Conservation (phyloP, 2,888 invertebrate species). For the Yponomeuta sedellus region DNA sequence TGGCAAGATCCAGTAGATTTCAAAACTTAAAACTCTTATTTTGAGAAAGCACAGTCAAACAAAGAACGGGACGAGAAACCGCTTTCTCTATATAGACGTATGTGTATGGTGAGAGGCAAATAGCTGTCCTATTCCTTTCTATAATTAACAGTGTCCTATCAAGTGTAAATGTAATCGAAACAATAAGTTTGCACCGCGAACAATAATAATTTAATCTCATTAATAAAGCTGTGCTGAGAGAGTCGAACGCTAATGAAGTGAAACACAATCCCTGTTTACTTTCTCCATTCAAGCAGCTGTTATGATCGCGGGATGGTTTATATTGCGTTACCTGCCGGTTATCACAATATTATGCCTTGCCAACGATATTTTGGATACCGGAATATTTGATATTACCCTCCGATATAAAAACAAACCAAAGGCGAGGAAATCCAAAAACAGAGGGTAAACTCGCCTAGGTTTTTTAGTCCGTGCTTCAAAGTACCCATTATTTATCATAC, state of each 20-base stretch:
- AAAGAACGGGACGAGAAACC: no score
- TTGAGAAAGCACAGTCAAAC: no score
- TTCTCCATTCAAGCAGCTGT: slow-evolving; percentile 33
- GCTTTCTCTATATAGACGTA: no score
- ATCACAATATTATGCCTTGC: slow-evolving; percentile 40
- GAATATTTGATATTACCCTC: slow-evolving; percentile 35
- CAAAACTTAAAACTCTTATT: neutral
- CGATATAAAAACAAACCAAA: slow-evolving; percentile 36
- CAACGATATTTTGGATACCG: slow-evolving; percentile 30
- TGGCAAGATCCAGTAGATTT: neutral
- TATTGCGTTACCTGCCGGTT: slow-evolving; percentile 29
- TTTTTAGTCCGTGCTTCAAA: neutral
- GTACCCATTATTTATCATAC: slow-evolving; percentile 17
- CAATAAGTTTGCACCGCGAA: neutral
- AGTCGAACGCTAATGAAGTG: slow-evolving; percentile 45
- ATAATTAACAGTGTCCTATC: neutral
- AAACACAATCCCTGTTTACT: slow-evolving; percentile 43
- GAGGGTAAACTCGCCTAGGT: slow-evolving; percentile 20
- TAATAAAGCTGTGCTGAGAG: slow-evolving; percentile 41
- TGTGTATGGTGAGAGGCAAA: no score
- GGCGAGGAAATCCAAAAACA: slow-evolving; percentile 26
- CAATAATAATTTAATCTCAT: slow-evolving; percentile 16
- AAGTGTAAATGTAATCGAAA: neutral
- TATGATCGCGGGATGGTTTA: slow-evolving; percentile 31
- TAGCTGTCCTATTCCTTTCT: no score